Evolutionary conservation across 2,113 vertebrate genomes (phyloP).

Genomic region (Chlorodrepanis virens): DNA sequence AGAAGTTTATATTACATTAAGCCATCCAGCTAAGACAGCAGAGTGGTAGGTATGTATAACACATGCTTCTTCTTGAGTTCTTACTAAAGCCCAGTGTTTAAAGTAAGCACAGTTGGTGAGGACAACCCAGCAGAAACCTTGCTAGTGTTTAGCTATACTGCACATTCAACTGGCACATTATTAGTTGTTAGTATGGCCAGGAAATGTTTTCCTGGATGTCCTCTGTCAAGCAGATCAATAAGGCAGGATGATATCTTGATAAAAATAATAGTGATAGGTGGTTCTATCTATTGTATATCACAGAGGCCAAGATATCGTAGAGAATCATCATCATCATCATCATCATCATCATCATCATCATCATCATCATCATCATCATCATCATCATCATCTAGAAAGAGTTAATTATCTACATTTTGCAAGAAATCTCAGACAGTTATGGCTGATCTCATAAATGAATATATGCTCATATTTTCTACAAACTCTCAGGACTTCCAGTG

Average conservation of each 20-base stretch:
- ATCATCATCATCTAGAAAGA: background rate
- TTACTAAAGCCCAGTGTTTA: background rate
- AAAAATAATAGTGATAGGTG: background rate
- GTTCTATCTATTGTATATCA: background rate
- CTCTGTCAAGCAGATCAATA: background rate
- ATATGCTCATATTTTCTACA: background rate
- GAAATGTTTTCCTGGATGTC: background rate
- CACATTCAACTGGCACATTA: background rate
- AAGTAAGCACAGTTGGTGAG: background rate
- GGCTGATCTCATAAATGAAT: background rate
- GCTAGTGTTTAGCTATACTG: background rate
- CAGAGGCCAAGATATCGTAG: background rate
- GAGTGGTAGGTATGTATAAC: background rate
- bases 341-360: background rate
- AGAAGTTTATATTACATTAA: background rate
- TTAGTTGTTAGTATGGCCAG: background rate
- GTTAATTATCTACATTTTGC: background rate
- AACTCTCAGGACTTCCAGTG: background rate
- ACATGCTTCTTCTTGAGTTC: background rate
- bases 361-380: background rate
- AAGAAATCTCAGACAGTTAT: background rate
- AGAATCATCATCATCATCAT: background rate
- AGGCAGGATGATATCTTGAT: background rate
- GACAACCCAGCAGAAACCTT: background rate
- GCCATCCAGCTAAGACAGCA: background rate